Percentiles rank a stretch among this genome's conserved stretches.
Conservation (phyloP, 2,113 vertebrate genomes). For the Syngnathus scovelli region DNA sequence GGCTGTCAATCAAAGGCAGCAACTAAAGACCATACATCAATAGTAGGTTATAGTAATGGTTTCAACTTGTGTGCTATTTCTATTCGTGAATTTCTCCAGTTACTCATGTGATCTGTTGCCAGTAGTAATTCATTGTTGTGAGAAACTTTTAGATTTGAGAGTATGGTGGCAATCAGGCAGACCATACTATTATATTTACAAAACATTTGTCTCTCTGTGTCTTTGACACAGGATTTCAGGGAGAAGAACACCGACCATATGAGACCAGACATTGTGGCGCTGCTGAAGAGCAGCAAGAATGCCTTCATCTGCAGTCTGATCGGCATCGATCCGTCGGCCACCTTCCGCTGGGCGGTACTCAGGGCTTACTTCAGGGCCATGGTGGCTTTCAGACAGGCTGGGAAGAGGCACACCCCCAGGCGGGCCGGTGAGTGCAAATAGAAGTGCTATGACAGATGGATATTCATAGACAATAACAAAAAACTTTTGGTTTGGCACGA, state of each 20-base stretch:
- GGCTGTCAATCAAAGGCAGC: neutral
- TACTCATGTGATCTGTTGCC: neutral
- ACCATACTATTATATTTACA: neutral
- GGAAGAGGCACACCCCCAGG: slow-evolving; percentile 78
- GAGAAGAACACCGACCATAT: slow-evolving; percentile 99
- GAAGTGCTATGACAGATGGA: neutral
- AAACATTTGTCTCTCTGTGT: neutral
- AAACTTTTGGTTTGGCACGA: neutral
- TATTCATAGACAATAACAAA: neutral
- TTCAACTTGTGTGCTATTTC: neutral
- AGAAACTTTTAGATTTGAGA: neutral
- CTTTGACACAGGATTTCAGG: slow-evolving; percentile 83
- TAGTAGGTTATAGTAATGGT: neutral
- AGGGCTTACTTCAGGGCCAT: slow-evolving; percentile 90
- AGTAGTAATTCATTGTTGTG: neutral
- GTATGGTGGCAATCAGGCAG: neutral
- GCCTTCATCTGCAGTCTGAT: slow-evolving; percentile 93
- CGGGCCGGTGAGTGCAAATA: slow-evolving; percentile 77
- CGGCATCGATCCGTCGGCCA: slow-evolving; percentile 87
- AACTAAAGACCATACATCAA: neutral
- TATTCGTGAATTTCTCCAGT: neutral
- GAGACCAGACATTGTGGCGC: slow-evolving; percentile 92
- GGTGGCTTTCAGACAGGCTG: slow-evolving; percentile 88
- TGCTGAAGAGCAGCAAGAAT: slow-evolving; percentile 90
- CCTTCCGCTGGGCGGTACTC: slow-evolving; percentile 95